Percentiles rank a stretch among this genome's conserved stretches.
phyloP scores from a whole-genome alignment of 2,888 invertebrate genomes.

The Pyrgus malvae region DNA sequence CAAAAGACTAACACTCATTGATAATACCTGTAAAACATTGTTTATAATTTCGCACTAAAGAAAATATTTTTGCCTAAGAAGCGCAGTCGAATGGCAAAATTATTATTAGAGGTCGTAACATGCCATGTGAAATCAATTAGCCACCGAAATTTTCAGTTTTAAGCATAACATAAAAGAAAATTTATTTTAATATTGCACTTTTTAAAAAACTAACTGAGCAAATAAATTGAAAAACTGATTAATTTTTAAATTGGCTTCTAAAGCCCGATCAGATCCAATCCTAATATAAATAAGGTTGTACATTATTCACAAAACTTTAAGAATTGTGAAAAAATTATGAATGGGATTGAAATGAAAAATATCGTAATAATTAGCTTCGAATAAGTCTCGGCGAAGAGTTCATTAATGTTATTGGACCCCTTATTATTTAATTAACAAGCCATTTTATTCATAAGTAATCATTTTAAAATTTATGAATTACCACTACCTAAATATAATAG shows the following conservation, averaged over 20 bases:
- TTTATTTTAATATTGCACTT: too few relatives aligned
- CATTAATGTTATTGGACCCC: slow-evolving; percentile 67
- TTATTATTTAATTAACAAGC: slow-evolving; percentile 77
- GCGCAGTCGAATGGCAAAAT: neutral
- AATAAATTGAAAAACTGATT: too few relatives aligned
- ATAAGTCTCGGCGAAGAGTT: slow-evolving; percentile 46
- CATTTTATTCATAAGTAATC: slow-evolving; percentile 76
- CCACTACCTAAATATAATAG: slow-evolving; percentile 75
- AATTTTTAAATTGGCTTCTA: neutral
- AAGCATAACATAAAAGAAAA: too few relatives aligned
- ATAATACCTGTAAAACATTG: neutral
- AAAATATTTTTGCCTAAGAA: neutral
- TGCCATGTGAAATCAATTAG: too few relatives aligned
- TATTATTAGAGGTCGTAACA: neutral
- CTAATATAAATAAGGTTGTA: neutral
- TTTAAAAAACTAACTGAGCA: too few relatives aligned
- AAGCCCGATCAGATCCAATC: slow-evolving; percentile 15
- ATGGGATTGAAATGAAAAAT: slow-evolving; percentile 2
- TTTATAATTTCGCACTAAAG: neutral
- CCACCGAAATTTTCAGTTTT: neutral
- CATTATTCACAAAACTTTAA: slow-evolving; percentile 1
- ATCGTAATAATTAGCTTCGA: slow-evolving; percentile 10
- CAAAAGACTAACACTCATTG: neutral
- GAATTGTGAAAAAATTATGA: neutral
- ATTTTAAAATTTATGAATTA: slow-evolving; percentile 77